Percentiles rank a stretch among this genome's conserved stretches.
Conservation (phyloP, 2,888 invertebrate species). For the Heliconius sara region DNA sequence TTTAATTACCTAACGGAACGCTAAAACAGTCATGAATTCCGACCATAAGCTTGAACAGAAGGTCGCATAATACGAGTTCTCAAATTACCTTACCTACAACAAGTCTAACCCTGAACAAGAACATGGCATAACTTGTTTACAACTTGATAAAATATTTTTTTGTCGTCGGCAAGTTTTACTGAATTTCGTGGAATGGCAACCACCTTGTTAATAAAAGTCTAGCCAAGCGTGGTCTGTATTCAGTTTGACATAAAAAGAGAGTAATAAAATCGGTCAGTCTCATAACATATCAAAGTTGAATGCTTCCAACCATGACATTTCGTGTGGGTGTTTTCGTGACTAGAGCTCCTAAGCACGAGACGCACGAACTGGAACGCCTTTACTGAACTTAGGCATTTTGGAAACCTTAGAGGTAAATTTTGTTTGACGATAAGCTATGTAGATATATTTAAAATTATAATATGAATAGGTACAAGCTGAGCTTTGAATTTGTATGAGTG, state of each 20-base stretch:
- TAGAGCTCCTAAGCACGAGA: slow-evolving; percentile 39
- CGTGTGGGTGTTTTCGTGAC: slow-evolving; percentile 49
- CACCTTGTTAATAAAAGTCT: slow-evolving; percentile 19
- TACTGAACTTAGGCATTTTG: slow-evolving; percentile 47
- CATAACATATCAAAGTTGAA: slow-evolving; percentile 42
- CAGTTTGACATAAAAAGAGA: slow-evolving; percentile 30
- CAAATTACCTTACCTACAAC: slow-evolving; percentile 8
- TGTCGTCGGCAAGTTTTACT: slow-evolving; percentile 24
- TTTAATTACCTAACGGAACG: neutral
- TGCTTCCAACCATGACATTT: slow-evolving; percentile 55
- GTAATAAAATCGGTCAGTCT: slow-evolving; percentile 39
- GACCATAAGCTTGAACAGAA: slow-evolving; percentile 46
- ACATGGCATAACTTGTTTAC: slow-evolving; percentile 26
- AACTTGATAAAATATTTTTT: slow-evolving; percentile 24
- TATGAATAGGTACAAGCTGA: too few relatives aligned
- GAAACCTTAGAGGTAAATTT: slow-evolving; percentile 21
- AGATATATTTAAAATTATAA: neutral
- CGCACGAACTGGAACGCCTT: slow-evolving; percentile 48
- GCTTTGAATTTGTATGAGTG: too few relatives aligned
- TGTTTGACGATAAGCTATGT: neutral
- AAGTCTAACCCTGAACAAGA: slow-evolving; percentile 27
- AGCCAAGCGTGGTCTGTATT: slow-evolving; percentile 13
- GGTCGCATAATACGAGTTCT: slow-evolving; percentile 3
- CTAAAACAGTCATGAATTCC: slow-evolving; percentile 4
- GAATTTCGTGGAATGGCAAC: slow-evolving; percentile 32